These are phyloP conservation scores for Hypena proboscidalis DNA, from an alignment of 2,888 invertebrate species.

Conservation along the genomic window DNA sequence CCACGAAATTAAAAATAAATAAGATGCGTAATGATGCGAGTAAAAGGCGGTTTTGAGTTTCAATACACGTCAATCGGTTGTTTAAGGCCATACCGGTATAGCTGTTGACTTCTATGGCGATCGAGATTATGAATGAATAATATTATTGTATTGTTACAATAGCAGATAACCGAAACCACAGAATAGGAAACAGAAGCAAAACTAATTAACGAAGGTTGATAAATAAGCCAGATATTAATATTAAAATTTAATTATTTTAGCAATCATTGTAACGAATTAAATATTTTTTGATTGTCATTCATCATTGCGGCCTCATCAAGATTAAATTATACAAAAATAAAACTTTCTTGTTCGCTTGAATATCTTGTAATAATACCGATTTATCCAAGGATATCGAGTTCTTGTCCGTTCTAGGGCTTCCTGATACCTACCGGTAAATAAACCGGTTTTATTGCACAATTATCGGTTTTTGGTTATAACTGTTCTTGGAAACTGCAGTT, in stretches of 20 bases:
- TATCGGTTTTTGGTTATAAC: constrained; percentile 12
- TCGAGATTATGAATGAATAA: too few species aligned
- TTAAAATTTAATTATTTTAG: too few species aligned
- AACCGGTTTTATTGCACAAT: constrained; percentile 17
- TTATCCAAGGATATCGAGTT: constrained; percentile 31
- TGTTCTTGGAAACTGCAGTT: too few species aligned
- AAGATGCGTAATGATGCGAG: constrained; percentile 1
- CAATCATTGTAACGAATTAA: too few species aligned
- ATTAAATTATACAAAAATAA: too few species aligned
- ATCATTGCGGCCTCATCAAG: too few species aligned
- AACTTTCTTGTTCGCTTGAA: background rate
- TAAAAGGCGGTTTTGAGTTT: background rate
- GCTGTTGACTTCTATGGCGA: background rate
- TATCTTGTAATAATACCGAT: background rate
- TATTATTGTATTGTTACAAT: too few species aligned
- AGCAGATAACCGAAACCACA: too few species aligned
- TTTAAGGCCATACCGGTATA: constrained; percentile 11
- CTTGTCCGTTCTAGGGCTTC: constrained; percentile 26
- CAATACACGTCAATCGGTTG: background rate
- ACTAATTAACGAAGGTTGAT: too few species aligned
- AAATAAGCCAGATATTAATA: too few species aligned
- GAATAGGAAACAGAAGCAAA: too few species aligned
- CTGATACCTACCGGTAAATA: constrained; percentile 20
- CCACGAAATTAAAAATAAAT: background rate
- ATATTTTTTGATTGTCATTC: too few species aligned